Evolutionary conservation across 2,888 invertebrate genomes (phyloP).

Genomic region (Arenicola marina): DNA sequence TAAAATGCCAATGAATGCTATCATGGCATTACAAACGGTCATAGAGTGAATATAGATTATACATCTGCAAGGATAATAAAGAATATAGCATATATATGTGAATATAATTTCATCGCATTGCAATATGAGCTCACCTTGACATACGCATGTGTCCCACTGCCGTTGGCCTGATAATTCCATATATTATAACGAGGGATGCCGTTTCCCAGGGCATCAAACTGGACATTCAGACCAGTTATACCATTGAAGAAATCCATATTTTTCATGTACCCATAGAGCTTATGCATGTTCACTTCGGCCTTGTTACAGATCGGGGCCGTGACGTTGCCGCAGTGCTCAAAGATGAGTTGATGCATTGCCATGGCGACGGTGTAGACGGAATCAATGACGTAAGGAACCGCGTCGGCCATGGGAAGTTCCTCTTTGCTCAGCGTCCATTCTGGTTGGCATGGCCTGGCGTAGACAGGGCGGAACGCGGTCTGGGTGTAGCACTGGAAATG

Average conservation of each 20-base stretch:
- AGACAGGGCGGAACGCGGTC: constrained; percentile 7
- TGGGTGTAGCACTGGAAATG: constrained; percentile 18
- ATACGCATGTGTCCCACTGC: too few relatives aligned
- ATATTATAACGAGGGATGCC: constrained; percentile 11
- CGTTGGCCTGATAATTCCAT: too few relatives aligned
- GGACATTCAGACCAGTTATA: constrained; percentile 12
- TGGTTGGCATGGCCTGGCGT: constrained; percentile 7
- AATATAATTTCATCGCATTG: too few relatives aligned
- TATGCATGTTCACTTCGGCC: constrained; percentile 3
- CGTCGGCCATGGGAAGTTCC: constrained; percentile 7
- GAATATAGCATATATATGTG: too few relatives aligned
- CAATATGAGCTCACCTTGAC: too few relatives aligned
- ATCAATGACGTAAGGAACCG: constrained; percentile 32
- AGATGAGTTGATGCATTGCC: constrained; percentile 32
- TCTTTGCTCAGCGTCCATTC: constrained; percentile 4
- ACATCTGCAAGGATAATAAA: too few relatives aligned
- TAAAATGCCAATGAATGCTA: too few relatives aligned
- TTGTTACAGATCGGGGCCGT: background rate
- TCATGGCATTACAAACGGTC: too few relatives aligned
- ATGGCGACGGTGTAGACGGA: constrained; percentile 42
- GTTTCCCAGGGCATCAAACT: constrained; percentile 17
- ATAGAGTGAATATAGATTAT: too few relatives aligned
- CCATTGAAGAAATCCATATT: constrained; percentile 14
- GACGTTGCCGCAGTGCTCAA: constrained; percentile 6
- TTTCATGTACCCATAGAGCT: constrained; percentile 8